These are phyloP conservation scores for Campylorhamphus procurvoides DNA, from an alignment of 2,113 vertebrate species.

Conservation along the genomic window DNA sequence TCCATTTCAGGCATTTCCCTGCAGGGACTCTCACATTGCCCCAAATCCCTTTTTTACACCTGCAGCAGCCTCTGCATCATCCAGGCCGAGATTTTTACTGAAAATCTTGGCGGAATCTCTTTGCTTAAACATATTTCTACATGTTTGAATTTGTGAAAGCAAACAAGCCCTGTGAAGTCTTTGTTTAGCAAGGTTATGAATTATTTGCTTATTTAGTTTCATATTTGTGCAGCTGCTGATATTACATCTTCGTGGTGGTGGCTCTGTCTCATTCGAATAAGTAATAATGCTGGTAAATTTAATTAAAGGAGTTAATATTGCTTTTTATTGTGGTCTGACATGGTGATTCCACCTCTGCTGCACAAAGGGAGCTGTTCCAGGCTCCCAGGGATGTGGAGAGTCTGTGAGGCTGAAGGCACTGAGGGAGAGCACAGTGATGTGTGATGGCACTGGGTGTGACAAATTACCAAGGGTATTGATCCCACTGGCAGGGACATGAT, in stretches of 20 bases:
- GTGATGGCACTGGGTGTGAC: neutral
- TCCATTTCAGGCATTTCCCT: neutral
- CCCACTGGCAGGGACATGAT: neutral
- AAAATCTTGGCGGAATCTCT: neutral
- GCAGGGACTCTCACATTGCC: neutral
- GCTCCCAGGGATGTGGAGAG: neutral
- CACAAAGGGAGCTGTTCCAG: neutral
- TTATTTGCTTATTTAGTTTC: neutral
- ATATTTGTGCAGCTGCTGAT: neutral
- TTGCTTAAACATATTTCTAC: neutral
- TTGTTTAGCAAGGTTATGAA: neutral
- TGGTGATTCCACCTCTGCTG: accelerated
- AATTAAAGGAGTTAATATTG: neutral
- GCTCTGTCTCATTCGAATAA: neutral
- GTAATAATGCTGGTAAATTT: neutral
- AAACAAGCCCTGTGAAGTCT: neutral
- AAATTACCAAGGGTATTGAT: neutral
- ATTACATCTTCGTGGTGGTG: accelerated
- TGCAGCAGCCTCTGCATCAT: neutral
- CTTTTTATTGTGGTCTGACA: neutral
- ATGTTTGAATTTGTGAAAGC: neutral
- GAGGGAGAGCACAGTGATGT: accelerated
- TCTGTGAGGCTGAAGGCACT: neutral
- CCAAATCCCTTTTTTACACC: accelerated
- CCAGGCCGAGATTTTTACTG: neutral